Base-by-base conservation (phyloP, 92 coral and sea anemone genomes). In the Actinernus sp. region DNA sequence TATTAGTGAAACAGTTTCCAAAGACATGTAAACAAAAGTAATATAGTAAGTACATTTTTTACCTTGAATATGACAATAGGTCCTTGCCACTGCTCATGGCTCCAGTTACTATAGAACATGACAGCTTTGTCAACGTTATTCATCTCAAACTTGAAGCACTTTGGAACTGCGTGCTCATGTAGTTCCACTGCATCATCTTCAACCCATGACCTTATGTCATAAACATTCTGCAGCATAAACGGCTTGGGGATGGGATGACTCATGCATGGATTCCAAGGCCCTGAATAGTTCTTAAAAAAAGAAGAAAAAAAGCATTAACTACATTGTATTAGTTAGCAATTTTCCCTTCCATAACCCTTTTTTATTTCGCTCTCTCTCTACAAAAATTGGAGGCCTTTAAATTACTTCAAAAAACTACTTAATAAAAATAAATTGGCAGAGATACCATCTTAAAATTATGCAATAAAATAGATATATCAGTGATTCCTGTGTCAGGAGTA, bases 41-140 rank as follows among this genome's bases (percentile, higher is more conserved):
- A n/a, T n/a, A n/a, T n/a, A n/a, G n/a, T n/a, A n/a, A n/a, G n/a
- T n/a, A 63, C 20, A 58, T n/a, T 12, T 4, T 0, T 8, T 58
- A 70, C 68, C 60, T 51, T 54, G 30, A 52, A n/a, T 3, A 63
- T 37, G 18, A 17, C 34, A 25, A 71, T 17, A 1, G 81, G 80
- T 24, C 69, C 74, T 29, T 37, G 44, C 75, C 87, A 80, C 39
- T 71, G 26, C 24, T 71, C 67, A 21, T 69, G 72, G 61, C 86
- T 69, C 79, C 68, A 80, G 37, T 71, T 81, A 16, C 81, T 33
- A 7, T 80, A 80, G 10, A 2, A 63, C 80, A 80, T 80, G 1
- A 44, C 68, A 7, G 65, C 80, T 17, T 80, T 53, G 4, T 67
- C 81, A 50, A 7, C 26, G 0, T 44, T 74, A 45, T 80, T 40